Base-by-base conservation (phyloP, 2,888 invertebrate genomes). In the Pediacus dermestoides region DNA sequence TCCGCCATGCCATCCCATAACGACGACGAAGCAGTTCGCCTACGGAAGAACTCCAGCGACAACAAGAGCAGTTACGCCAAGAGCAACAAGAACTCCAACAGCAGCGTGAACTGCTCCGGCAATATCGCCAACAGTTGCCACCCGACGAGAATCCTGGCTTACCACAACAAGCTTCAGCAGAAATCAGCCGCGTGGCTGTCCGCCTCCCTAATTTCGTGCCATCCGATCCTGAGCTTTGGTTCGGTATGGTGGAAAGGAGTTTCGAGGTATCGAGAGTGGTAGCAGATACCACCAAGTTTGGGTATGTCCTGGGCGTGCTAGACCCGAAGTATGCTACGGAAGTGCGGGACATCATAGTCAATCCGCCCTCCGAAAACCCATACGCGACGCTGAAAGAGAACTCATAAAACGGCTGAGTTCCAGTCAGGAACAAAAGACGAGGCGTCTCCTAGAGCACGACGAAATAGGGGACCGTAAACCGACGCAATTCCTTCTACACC, bases 401-500 rank as follows among this genome's bases (percentile, higher is more conserved):
- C 21, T 18, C n/a, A 18, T 18, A 7, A 18, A 18, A 18, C 6
- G 21, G n/a, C 21, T 7, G 6, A 18, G 21, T 18, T 6, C 21
- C 6, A 18, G 6, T 7, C 21, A 18, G 21, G 21, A 31, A n/a
- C 32, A 31, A 16, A 14, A 16, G n/a, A 2, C 16, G n/a, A 14
- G 9, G 1, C 32, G 32, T 22, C 32, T 31, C 8, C 2, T 22
- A 3, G 32, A 32, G 32, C 16, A 9, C n/a, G 26, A 26, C 6
- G 26, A 34, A 4, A n/a, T 34, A 9, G 27, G 35, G 6, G 21
- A 18, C 21, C 21, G 21, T 18, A 18, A 18, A n/a, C 21, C 21
- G 21, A 7, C 21, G 6, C 2, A 30, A n/a, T 35, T 35, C 10
- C 35, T 34, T 6, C 34, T 23, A 2, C 26, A 27, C 12, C 13